Base-by-base conservation (phyloP, 2,797 vertebrate genomes). In the Xenops minutus region DNA sequence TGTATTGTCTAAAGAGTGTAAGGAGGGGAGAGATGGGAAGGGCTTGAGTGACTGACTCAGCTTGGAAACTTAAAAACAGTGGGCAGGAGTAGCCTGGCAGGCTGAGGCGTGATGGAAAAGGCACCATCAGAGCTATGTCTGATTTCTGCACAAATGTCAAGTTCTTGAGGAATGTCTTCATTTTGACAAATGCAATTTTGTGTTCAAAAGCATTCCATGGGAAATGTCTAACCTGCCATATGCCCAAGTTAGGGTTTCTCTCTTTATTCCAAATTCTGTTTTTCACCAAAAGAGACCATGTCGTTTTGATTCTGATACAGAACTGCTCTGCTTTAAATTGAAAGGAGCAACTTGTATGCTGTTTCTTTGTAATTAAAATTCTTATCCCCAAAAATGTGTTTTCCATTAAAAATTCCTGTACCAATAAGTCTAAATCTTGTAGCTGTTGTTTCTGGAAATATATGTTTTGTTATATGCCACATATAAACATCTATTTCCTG, bases 281-380 rank as follows among this genome's bases (percentile, higher is more conserved):
- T 91, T 88, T 84, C 58, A 84, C 81, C 58, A n/a, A 34, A 84
- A 75, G 39, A 75, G 43, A 55, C 36, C 21, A 10, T 19, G 27
- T 74, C 46, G 75, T 84, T 81, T 81, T 94, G 55, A 66, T 90
- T 90, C 58, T 46, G 32, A 52, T n/a, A 29, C 32, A 82, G 92
- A 93, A 27, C 80, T 79, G 80, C 32, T 93, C 95, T 95, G 92
- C 62, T 95, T 95, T 93, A 86, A 79, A 88, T 96, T 83, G 73
- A 29, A 92, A 66, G 36, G 72, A 88, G 21, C 29, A 24, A 44
- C 88, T 92, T 76, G 4, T 59, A 6, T 79, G 48, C 52, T 78
- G 51, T 86, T 94, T 55, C 67, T 92, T 84, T 88, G 76, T 90
- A 94, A 96, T 95, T 95, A 95, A 96, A 93, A 90, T 93, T 81